These are phyloP conservation scores for Brenthis hecate DNA, from an alignment of 2,888 invertebrate species.

Conservation along the genomic window DNA sequence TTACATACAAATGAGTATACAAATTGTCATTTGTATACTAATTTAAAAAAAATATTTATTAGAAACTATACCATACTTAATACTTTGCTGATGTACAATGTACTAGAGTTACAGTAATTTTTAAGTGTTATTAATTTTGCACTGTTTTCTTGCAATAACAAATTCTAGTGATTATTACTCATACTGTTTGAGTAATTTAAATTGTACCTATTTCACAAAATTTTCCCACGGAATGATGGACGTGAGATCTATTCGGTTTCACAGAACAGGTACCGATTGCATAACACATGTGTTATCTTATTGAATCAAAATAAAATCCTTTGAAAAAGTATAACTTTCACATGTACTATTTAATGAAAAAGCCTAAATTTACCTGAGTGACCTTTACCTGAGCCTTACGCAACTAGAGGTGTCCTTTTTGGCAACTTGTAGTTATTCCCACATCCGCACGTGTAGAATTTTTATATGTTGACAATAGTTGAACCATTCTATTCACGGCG, in stretches of 20 bases:
- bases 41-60: too few relatives aligned
- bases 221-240: slow-evolving; percentile 30
- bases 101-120: neutral
- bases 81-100: too few relatives aligned
- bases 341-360: slow-evolving; percentile 6
- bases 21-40: too few relatives aligned
- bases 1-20: too few relatives aligned
- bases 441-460: slow-evolving; percentile 72
- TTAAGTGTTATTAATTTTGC: slow-evolving; percentile 8
- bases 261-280: slow-evolving; percentile 21
- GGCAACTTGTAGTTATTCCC: slow-evolving; percentile 55
- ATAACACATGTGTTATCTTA: slow-evolving; percentile 32
- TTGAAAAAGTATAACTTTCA: slow-evolving; percentile 34
- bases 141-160: neutral
- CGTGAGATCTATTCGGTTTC: slow-evolving; percentile 32
- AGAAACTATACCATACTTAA: too few relatives aligned
- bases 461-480: slow-evolving; percentile 37
- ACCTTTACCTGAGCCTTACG: slow-evolving; percentile 49
- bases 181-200: slow-evolving; percentile 28
- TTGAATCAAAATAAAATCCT: slow-evolving; percentile 18
- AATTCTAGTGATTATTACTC: slow-evolving; percentile 18
- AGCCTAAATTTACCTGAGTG: slow-evolving; percentile 44
- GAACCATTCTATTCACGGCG: slow-evolving; percentile 26
- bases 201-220: slow-evolving; percentile 25
- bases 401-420: slow-evolving; percentile 59